phyloP scores from a whole-genome alignment of 2,797 vertebrate genomes.

The Petrocephalus sullivani region DNA sequence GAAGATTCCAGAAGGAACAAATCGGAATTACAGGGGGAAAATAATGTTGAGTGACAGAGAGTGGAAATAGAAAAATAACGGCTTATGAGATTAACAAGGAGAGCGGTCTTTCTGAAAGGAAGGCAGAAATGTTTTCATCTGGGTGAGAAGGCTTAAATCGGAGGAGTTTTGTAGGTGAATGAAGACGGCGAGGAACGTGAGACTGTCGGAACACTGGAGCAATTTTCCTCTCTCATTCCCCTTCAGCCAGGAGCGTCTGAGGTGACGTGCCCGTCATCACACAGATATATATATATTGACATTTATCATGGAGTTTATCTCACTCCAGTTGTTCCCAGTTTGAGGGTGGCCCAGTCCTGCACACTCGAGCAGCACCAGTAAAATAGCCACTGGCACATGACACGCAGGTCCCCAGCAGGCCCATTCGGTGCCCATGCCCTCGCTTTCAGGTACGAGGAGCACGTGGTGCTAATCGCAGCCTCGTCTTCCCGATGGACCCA shows the following conservation, averaged over 20 bases:
- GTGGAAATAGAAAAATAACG: conserved; percentile 92
- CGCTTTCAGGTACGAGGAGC: not conserved
- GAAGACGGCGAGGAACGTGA: conserved; percentile 54
- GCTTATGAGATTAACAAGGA: conserved; percentile 75
- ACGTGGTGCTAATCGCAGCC: not conserved
- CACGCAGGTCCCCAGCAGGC: not conserved
- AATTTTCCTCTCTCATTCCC: conserved; percentile 58
- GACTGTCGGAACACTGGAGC: conserved; percentile 57
- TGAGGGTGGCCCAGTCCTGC: conserved; percentile 40
- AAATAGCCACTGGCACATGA: not conserved
- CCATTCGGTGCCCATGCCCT: not conserved
- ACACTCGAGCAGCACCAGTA: not conserved
- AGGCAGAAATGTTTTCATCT: conserved; percentile 73
- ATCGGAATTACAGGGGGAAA: conserved; percentile 92
- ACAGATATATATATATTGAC: conserved; percentile 55
- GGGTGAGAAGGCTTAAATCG: conserved; percentile 66
- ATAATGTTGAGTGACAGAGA: conserved; percentile 92
- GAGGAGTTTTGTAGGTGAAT: conserved; percentile 57
- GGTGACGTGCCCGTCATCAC: conserved; percentile 58
- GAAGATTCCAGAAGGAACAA: conserved; percentile 89
- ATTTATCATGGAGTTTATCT: conserved; percentile 48
- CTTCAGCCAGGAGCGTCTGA: conserved; percentile 34
- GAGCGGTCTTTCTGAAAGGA: conserved; percentile 44
- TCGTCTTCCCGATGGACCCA: not conserved
- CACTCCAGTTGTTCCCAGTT: conserved; percentile 32